A percentile compares a stretch with the other conserved stretches of the same genome.
These are phyloP conservation scores for Clanis bilineata DNA, from an alignment of 2,888 invertebrate species.

Conservation along the genomic window DNA sequence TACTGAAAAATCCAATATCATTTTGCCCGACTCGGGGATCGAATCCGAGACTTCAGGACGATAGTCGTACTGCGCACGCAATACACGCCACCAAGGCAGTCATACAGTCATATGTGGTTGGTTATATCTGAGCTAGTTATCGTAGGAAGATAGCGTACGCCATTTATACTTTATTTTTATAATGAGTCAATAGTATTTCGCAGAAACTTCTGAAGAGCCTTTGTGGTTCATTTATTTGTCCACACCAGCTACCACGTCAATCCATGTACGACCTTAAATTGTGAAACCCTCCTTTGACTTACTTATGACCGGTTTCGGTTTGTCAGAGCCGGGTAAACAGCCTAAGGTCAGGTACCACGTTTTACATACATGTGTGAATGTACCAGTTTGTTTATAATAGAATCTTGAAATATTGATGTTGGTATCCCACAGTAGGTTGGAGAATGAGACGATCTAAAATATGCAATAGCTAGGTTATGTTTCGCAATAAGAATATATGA, in stretches of 20 bases:
- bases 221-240: conserved; percentile 27
- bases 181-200: neutral
- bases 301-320: conserved; percentile 23
- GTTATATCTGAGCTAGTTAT: too few species aligned
- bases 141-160: too few species aligned
- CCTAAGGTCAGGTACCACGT: conserved; percentile 30
- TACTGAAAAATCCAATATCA: too few species aligned
- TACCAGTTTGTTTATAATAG: conserved; percentile 1
- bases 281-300: conserved; percentile 29
- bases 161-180: neutral
- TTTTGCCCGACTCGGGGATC: too few species aligned
- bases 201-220: conserved; percentile 12
- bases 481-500: neutral
- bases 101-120: too few species aligned
- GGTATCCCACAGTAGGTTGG: neutral
- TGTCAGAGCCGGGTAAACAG: conserved; percentile 27
- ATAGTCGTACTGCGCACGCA: too few species aligned
- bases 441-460: neutral
- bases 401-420: neutral
- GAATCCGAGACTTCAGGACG: too few species aligned
- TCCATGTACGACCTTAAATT: conserved; percentile 29
- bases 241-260: too few species aligned
- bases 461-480: too few species aligned
- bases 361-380: neutral
- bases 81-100: too few species aligned